phyloP scores from a whole-genome alignment of 2,888 invertebrate genomes.

The Dinocampus coccinellae region DNA sequence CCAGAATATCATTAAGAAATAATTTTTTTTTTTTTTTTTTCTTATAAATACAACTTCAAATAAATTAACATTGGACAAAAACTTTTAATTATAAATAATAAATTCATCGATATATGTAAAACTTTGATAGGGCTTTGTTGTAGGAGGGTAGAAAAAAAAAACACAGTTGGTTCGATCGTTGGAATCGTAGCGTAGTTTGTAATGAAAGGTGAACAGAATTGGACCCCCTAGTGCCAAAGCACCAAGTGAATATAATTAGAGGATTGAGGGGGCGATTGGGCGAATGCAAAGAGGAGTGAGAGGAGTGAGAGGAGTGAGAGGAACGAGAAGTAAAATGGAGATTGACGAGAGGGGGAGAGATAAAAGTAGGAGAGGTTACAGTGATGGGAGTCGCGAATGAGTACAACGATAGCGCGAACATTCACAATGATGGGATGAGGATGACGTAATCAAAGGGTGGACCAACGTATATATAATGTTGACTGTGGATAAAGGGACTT shows the following conservation, averaged over 20 bases:
- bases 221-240: slow-evolving; percentile 66
- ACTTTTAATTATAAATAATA: no score
- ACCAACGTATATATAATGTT: slow-evolving; percentile 46
- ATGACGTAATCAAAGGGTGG: slow-evolving; percentile 69
- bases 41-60: no score
- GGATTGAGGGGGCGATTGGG: slow-evolving; percentile 59
- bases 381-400: slow-evolving; percentile 31
- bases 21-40: no score
- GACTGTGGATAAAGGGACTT: slow-evolving; percentile 40
- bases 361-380: slow-evolving; percentile 33
- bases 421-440: slow-evolving; percentile 52
- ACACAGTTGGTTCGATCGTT: slow-evolving; percentile 62
- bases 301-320: slow-evolving; percentile 17
- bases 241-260: slow-evolving; percentile 69
- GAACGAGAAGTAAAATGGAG: slow-evolving; percentile 40
- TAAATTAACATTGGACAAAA: no score
- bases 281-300: slow-evolving; percentile 40
- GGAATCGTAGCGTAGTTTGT: slow-evolving; percentile 64
- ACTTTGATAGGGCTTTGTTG: background rate
- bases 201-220: slow-evolving; percentile 70
- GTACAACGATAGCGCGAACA: slow-evolving; percentile 35
- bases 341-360: slow-evolving; percentile 16
- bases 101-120: background rate
- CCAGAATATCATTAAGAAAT: background rate
- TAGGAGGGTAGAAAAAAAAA: slow-evolving; percentile 45